Base-by-base conservation (phyloP, 2,888 invertebrate species). In the Latrodectus elegans region DNA sequence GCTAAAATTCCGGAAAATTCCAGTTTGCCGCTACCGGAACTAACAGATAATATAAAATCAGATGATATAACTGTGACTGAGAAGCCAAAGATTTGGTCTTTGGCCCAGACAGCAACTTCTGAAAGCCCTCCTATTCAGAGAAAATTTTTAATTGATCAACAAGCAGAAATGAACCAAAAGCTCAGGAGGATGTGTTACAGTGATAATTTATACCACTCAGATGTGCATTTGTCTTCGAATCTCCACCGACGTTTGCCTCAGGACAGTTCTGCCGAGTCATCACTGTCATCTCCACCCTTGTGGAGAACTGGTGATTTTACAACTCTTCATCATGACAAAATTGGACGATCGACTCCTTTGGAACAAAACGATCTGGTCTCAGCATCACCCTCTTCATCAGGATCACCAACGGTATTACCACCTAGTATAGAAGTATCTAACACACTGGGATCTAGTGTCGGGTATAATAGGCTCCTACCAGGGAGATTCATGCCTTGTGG, bases 61-160 rank as follows among this genome's bases (percentile, higher is more conserved):
- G 85, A 75, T 12, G 81, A 70, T 8, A 60, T n/a, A 4, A 26
- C 38, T 4, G 53, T 68, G 0, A 64, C 68, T 11, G 82, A 84
- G 52, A 89, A 86, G 53, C 97, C 97, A 90, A 97, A 97, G 94
- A 97, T 97, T 92, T 97, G 97, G 97, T 97, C 97, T 79, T 93
- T 97, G 91, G 97, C 97, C 89, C 97, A 97, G 92, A 97, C 97
- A 90, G 97, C 97, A 76, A 97, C 97, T 75, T 97, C 97, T 93
- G 97, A 97, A 93, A 97, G 97, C 78, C 97, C 97, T 4, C 96
- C 96, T 76, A 96, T 96, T 49, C 94, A 53, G 9, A 53, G 74
- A 17, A 78, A 84, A 14, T 78, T 64, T 38, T 17, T 26, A 12
- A 60, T 80, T 51, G 78, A 80, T 17, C 73, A 78, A 15, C 73